phyloP scores from a whole-genome alignment of 2,888 invertebrate genomes.

The Scelioninae gen. 1 region DNA sequence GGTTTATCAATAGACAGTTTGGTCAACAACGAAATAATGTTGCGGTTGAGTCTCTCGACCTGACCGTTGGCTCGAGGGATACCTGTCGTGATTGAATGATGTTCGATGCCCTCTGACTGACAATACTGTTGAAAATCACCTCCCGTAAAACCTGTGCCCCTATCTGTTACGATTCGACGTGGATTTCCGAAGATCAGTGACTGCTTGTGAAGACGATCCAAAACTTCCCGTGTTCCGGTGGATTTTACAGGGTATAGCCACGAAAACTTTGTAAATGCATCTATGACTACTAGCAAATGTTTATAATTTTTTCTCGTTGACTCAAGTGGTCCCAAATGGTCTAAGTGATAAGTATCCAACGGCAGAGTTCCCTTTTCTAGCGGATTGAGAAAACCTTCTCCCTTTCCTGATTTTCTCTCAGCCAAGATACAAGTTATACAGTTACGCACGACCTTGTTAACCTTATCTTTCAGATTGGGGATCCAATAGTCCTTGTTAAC shows the following conservation, averaged over 20 bases:
- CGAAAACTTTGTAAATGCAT: constrained; percentile 4
- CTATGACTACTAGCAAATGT: constrained; percentile 6
- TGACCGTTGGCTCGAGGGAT: constrained; percentile 6
- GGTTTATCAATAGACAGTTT: not conserved
- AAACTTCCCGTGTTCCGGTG: constrained; percentile 1
- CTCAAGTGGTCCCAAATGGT: constrained; percentile 24
- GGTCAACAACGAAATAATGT: not conserved
- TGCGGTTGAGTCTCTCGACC: constrained; percentile 3
- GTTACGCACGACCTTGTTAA: constrained; percentile 12
- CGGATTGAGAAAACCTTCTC: not conserved
- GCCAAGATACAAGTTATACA: constrained; percentile 20
- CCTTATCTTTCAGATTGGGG: constrained; percentile 10
- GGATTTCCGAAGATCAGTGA: constrained; percentile 1
- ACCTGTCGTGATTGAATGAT: not conserved
- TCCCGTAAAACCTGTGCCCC: constrained; percentile 18
- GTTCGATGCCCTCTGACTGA: not conserved
- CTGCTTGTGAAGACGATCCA: constrained; percentile 6
- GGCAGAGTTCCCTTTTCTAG: constrained; percentile 21
- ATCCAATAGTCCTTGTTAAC: constrained; percentile 3
- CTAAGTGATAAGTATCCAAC: constrained; percentile 13
- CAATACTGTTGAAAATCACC: not conserved
- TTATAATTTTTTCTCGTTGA: constrained; percentile 7
- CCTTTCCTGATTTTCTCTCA: constrained; percentile 6
- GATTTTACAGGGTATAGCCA: constrained; percentile 16
- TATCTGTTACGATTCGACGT: constrained; percentile 43